Evolutionary conservation across 2,797 vertebrate genomes (phyloP).

Genomic region (Taeniopygia guttata): DNA sequence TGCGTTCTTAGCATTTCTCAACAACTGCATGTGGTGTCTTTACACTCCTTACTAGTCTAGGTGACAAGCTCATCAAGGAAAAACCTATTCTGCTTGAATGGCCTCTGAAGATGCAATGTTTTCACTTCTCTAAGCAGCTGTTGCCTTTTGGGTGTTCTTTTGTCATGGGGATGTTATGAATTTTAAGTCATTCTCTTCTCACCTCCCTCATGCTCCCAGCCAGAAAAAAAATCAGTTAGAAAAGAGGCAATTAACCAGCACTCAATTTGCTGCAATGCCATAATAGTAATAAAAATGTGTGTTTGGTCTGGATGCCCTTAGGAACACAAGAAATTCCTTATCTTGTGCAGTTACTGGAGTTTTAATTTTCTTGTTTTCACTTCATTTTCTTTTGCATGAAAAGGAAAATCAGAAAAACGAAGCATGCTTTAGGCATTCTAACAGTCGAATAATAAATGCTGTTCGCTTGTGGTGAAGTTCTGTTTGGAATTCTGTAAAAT

Average conservation of each 20-base stretch:
- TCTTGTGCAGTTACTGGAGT: not conserved
- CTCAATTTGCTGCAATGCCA: not conserved
- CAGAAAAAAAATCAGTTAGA: not conserved
- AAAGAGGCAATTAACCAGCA: not conserved
- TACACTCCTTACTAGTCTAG: not conserved
- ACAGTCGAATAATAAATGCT: not conserved
- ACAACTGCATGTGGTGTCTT: not conserved
- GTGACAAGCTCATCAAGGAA: not conserved
- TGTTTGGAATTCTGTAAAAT: not conserved
- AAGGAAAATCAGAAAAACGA: not conserved
- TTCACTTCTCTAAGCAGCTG: slow-evolving; percentile 11
- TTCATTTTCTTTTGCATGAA: not conserved
- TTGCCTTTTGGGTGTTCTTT: slow-evolving; percentile 18
- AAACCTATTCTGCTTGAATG: not conserved
- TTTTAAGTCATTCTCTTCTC: not conserved
- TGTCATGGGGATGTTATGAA: not conserved
- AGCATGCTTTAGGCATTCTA: not conserved
- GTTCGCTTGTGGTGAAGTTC: not conserved
- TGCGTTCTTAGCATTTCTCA: not conserved
- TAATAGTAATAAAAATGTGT: not conserved
- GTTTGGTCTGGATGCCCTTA: not conserved
- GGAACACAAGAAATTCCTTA: slow-evolving; percentile 5
- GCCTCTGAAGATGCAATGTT: not conserved
- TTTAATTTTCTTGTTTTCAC: slow-evolving; percentile 25
- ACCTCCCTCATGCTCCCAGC: not conserved